Base-by-base conservation (phyloP, 2,113 vertebrate species). In the Petrocephalus microphthalmus region DNA sequence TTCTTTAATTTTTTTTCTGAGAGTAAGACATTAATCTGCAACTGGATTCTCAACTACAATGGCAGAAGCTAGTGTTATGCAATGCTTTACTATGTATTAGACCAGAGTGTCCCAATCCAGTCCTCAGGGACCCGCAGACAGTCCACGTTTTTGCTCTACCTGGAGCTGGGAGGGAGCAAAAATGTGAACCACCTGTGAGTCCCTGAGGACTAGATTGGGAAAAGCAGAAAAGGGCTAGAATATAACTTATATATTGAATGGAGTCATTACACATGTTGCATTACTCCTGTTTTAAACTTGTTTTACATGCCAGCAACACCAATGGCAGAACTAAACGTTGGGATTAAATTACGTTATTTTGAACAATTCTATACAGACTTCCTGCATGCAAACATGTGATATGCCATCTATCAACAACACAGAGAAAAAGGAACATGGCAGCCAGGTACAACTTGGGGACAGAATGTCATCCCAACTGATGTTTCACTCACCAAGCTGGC, bases 401-500 rank as follows among this genome's bases (percentile, higher is more conserved):
- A 19, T 15, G 37, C 71, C 71, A 19, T 74, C 33, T 7, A 74
- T 67, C n/a, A n/a, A n/a, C 22, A 11, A 64, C 7, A 64, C n/a
- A 25, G 2, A 64, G 60, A 10, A n/a, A n/a, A 25, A 64, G n/a
- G 60, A 13, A 67, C 10, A 4, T 67, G 60, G 25, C 25, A 13
- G 25, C n/a, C 60, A 67, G 52, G 52, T 54, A 54, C 13, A 54
- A 17, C 52, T 3, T 15, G 52, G 1, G 60, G 22, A 67, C 60
- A 67, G n/a, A 29, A 54, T 54, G 52, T 54, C 22, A 25, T 1
- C 11, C 25, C 25, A 74, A 13, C 8, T 3, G 25, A 37, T 13
- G 20, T 49, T 64, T 71, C 85, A 54, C 94, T 93, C 91, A 93
- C 94, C 93, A 29, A 92, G 91, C 93, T 93, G 92, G 25, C 49